phyloP scores from a whole-genome alignment of 1,140 invertebrate species.

The Oryzaephilus surinamensis region DNA sequence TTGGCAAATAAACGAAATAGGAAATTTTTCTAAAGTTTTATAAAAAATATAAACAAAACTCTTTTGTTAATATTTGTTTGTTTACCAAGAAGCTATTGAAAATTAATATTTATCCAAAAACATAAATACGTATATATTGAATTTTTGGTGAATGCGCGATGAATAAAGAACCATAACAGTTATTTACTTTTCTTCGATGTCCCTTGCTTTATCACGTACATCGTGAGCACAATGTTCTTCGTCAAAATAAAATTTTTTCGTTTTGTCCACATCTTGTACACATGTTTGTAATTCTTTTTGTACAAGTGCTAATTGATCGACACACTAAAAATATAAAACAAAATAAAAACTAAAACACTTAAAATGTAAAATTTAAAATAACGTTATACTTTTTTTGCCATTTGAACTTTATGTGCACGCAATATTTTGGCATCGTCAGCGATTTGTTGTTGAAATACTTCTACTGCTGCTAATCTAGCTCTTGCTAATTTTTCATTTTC shows the following conservation, averaged over 20 bases:
- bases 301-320: slow-evolving; percentile 73
- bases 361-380: slow-evolving; percentile 1
- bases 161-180: neutral
- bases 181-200: slow-evolving; percentile 87
- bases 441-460: slow-evolving; percentile 89
- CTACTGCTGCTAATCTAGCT: slow-evolving; percentile 79
- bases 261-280: slow-evolving; percentile 85
- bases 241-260: slow-evolving; percentile 90
- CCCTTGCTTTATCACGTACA: slow-evolving; percentile 85
- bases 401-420: slow-evolving; percentile 70
- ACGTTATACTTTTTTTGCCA: slow-evolving; percentile 69
- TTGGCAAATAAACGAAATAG: no score
- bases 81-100: no score
- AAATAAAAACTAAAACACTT: neutral
- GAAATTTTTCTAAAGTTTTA: no score
- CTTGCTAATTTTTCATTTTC: slow-evolving; percentile 90
- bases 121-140: neutral
- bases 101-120: neutral
- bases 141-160: no score
- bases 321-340: slow-evolving; percentile 48
- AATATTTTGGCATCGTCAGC: slow-evolving; percentile 85
- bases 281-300: slow-evolving; percentile 84
- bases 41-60: no score
- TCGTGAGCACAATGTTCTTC: slow-evolving; percentile 93
- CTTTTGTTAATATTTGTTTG: no score